Percentiles rank a stretch among this genome's conserved stretches.
Evolutionary conservation across 2,113 vertebrate genomes (phyloP).

Genomic region (Podarcis muralis): DNA sequence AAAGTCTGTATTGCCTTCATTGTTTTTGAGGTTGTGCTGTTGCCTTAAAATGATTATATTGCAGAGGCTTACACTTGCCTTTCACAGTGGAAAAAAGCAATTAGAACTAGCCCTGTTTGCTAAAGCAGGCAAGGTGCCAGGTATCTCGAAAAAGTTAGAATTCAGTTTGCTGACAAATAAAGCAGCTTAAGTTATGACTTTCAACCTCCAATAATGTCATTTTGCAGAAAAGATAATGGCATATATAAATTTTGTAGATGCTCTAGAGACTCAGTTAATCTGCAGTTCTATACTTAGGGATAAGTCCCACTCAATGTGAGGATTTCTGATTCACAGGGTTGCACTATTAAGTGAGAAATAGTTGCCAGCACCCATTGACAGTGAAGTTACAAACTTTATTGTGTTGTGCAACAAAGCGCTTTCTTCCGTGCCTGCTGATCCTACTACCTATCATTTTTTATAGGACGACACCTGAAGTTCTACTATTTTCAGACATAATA

Average conservation of each 20-base stretch:
- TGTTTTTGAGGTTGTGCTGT: neutral
- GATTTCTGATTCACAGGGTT: neutral
- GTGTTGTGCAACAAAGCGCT: neutral
- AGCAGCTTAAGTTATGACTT: neutral
- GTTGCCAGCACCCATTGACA: neutral
- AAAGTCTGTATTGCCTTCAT: neutral
- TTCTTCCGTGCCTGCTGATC: neutral
- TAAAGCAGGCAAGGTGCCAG: neutral
- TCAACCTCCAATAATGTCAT: neutral
- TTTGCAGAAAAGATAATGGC: conserved; percentile 12
- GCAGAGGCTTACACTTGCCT: neutral
- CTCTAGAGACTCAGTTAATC: neutral
- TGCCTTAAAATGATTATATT: too few species aligned
- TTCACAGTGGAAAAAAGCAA: neutral
- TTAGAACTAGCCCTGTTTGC: neutral
- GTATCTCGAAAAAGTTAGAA: neutral
- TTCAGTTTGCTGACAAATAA: conserved; percentile 1
- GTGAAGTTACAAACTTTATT: neutral
- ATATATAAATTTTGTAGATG: neutral
- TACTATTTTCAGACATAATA: neutral
- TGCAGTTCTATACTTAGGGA: neutral
- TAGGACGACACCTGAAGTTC: neutral
- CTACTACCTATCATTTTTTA: neutral
- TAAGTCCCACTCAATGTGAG: too few species aligned
- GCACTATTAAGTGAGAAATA: neutral